Evolutionary conservation across 2,888 invertebrate genomes (phyloP).

Genomic region (Ctena decussata): DNA sequence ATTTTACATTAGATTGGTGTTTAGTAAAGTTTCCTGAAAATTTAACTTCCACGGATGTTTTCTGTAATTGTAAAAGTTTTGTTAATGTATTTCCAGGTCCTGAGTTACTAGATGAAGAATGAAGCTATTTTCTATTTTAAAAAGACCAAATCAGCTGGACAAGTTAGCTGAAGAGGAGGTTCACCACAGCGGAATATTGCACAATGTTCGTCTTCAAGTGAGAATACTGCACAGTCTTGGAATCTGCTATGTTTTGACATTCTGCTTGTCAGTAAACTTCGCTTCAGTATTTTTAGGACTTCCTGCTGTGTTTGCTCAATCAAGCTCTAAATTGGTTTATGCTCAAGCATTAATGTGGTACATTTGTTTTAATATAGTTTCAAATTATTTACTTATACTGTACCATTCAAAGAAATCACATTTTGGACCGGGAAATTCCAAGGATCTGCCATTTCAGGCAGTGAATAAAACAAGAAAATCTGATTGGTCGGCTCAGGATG

Average conservation of each 20-base stretch:
- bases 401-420: slow-evolving; percentile 64
- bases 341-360: slow-evolving; percentile 63
- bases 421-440: slow-evolving; percentile 25
- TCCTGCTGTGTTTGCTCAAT: slow-evolving; percentile 64
- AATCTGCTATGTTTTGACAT: slow-evolving; percentile 67
- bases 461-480: slow-evolving; percentile 27
- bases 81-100: not conserved
- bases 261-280: slow-evolving; percentile 58
- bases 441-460: slow-evolving; percentile 52
- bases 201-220: slow-evolving; percentile 41
- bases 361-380: slow-evolving; percentile 66
- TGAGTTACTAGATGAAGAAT: not conserved
- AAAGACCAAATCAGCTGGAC: slow-evolving; percentile 56
- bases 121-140: slow-evolving; percentile 40
- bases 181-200: slow-evolving; percentile 6
- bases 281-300: slow-evolving; percentile 67
- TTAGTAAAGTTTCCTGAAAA: no score
- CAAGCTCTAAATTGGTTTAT: slow-evolving; percentile 38
- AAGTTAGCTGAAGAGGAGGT: slow-evolving; percentile 40
- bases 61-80: not conserved
- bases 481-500: slow-evolving; percentile 32
- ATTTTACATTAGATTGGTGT: no score
- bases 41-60: no score
- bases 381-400: slow-evolving; percentile 74
- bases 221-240: slow-evolving; percentile 66